A percentile compares a stretch with the other conserved stretches of the same genome.
These are phyloP conservation scores for Athalia cordata DNA, from an alignment of 2,888 invertebrate species.

Conservation along the genomic window DNA sequence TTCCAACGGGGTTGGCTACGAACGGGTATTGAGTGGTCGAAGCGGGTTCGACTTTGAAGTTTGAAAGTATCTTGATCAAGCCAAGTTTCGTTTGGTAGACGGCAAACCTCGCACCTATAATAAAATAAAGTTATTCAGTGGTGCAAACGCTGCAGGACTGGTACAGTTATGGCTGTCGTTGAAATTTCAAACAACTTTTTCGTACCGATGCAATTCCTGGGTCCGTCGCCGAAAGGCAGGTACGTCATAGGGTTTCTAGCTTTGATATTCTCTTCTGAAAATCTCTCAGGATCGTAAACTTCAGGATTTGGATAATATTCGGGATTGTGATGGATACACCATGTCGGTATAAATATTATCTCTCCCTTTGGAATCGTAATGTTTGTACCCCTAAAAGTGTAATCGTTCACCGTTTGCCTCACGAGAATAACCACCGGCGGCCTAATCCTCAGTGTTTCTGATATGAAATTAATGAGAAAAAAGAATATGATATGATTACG, in stretches of 20 bases:
- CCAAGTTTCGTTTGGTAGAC: constrained; percentile 69
- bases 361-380: constrained; percentile 51
- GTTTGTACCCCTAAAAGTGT: constrained; percentile 39
- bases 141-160: background rate
- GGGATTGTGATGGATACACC: constrained; percentile 49
- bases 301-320: constrained; percentile 49
- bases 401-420: constrained; percentile 39
- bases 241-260: constrained; percentile 56
- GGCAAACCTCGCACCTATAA: constrained; percentile 62
- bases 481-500: background rate
- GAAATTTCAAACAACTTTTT: too few species aligned
- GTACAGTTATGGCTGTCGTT: too few species aligned
- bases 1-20: background rate
- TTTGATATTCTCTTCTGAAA: constrained; percentile 52
- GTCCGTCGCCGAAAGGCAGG: constrained; percentile 57
- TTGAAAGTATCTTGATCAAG: constrained; percentile 64
- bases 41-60: constrained; percentile 65
- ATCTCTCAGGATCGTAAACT: constrained; percentile 62
- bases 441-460: constrained; percentile 62
- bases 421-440: constrained; percentile 53
- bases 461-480: constrained; percentile 32
- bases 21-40: constrained; percentile 60
- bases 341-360: constrained; percentile 51
- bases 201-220: constrained; percentile 56
- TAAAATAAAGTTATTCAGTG: background rate